phyloP scores from a whole-genome alignment of 2,113 vertebrate species.

The Toxotes chatareus region DNA sequence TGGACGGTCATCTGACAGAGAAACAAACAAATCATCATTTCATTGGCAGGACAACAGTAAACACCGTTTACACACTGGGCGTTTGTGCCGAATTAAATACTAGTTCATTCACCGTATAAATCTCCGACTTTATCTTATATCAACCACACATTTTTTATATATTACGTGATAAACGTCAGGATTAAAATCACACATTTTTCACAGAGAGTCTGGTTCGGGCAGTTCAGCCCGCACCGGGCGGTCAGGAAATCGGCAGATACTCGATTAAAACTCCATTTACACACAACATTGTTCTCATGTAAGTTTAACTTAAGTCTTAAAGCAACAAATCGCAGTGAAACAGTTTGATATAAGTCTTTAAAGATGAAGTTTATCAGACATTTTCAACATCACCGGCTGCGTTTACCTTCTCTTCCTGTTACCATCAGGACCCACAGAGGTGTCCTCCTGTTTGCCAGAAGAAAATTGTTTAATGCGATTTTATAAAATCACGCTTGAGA shows the following conservation, averaged over 20 bases:
- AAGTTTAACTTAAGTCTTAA: background rate
- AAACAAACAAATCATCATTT: background rate
- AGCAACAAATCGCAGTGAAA: background rate
- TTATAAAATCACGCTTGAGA: background rate
- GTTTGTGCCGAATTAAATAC: background rate
- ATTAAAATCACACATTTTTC: background rate
- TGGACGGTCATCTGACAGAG: slow-evolving; percentile 90
- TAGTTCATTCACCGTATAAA: fast-evolving
- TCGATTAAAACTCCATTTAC: background rate
- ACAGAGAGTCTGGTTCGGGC: background rate
- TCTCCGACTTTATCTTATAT: fast-evolving
- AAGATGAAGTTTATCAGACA: fast-evolving
- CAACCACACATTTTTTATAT: fast-evolving
- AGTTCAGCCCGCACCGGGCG: background rate
- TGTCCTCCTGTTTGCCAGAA: slow-evolving; percentile 29
- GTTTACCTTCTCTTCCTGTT: slow-evolving; percentile 70
- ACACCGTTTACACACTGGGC: background rate
- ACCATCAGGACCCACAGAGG: slow-evolving; percentile 35
- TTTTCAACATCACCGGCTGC: fast-evolving
- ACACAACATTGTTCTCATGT: background rate
- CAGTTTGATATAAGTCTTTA: background rate
- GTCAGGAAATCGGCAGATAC: fast-evolving
- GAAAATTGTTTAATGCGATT: fast-evolving
- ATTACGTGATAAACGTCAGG: too few relatives aligned
- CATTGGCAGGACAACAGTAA: background rate